Evolutionary conservation across 1,140 invertebrate species (phyloP).

Genomic region (Danaus plexippus): DNA sequence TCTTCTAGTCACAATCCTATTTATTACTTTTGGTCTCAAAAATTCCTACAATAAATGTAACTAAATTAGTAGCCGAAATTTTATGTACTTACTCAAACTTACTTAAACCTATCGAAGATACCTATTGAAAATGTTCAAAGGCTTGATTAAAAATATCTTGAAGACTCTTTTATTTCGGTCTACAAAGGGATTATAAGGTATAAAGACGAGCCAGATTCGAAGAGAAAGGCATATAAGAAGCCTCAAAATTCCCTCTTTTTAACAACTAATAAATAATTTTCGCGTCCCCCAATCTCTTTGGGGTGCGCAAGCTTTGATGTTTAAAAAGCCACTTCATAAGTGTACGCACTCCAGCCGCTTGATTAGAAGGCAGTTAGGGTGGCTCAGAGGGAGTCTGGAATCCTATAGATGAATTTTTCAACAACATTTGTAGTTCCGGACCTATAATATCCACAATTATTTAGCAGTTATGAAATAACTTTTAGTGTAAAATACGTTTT

Average conservation of each 20-base stretch:
- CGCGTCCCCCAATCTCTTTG: constrained; percentile 30
- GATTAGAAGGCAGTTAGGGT: constrained; percentile 49
- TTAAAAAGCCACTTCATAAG: constrained; percentile 47
- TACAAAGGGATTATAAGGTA: constrained; percentile 34
- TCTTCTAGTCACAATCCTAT: too few species aligned
- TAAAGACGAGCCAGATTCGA: constrained; percentile 27
- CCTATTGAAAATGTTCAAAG: constrained; percentile 16
- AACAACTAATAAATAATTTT: constrained; percentile 49
- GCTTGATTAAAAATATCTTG: constrained; percentile 35
- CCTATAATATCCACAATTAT: background rate
- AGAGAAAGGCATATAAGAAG: constrained; percentile 27
- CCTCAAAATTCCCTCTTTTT: constrained; percentile 26
- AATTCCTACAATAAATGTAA: too few species aligned
- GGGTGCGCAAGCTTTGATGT: constrained; percentile 41
- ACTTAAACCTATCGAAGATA: too few species aligned
- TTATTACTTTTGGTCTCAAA: too few species aligned
- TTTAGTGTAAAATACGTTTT: too few species aligned
- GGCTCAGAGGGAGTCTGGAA: constrained; percentile 10
- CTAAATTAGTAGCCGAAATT: too few species aligned
- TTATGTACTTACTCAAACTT: too few species aligned
- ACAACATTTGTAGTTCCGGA: constrained; percentile 8
- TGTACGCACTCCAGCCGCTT: constrained; percentile 33
- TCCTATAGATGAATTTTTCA: constrained; percentile 18
- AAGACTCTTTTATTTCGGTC: constrained; percentile 25
- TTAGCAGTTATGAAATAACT: too few species aligned